Evolutionary conservation across 2,797 vertebrate species (phyloP).

Genomic region (Cyclopterus lumpus): DNA sequence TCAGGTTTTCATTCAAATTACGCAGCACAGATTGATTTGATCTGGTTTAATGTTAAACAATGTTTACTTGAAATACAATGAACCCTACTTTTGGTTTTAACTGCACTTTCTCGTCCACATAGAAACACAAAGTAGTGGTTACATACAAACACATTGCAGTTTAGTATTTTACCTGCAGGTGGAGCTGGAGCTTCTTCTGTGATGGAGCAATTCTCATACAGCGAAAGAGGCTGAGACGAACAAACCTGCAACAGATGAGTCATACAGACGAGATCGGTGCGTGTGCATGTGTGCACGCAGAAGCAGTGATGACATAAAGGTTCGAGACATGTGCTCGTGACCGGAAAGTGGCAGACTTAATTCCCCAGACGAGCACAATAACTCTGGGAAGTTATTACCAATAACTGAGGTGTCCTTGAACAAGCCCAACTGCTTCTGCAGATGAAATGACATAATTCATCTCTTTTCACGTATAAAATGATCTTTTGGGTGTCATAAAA

Average conservation of each 20-base stretch:
- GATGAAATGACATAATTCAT: background rate
- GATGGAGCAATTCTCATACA: slow-evolving; percentile 90
- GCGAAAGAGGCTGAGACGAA: slow-evolving; percentile 75
- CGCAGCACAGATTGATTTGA: background rate
- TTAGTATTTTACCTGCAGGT: slow-evolving; percentile 66
- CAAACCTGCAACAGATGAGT: slow-evolving; percentile 82
- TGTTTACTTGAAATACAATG: background rate
- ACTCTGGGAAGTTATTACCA: slow-evolving; percentile 31
- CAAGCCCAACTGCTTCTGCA: slow-evolving; percentile 4
- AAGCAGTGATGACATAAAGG: slow-evolving; percentile 16
- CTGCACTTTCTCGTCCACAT: background rate
- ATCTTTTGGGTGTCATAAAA: background rate
- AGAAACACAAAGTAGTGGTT: background rate
- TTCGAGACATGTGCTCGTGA: slow-evolving; percentile 30
- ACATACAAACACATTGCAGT: background rate
- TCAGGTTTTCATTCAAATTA: background rate
- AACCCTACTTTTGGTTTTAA: background rate
- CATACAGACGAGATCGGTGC: slow-evolving; percentile 45
- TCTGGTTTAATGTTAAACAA: background rate
- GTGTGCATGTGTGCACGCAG: background rate
- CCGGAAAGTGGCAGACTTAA: slow-evolving; percentile 20
- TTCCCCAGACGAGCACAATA: background rate
- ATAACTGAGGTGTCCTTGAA: slow-evolving; percentile 5
- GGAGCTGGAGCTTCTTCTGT: slow-evolving; percentile 58
- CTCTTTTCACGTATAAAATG: background rate